Conservation (phyloP, 2,797 vertebrate genomes). For the Epinephelus awoara region DNA sequence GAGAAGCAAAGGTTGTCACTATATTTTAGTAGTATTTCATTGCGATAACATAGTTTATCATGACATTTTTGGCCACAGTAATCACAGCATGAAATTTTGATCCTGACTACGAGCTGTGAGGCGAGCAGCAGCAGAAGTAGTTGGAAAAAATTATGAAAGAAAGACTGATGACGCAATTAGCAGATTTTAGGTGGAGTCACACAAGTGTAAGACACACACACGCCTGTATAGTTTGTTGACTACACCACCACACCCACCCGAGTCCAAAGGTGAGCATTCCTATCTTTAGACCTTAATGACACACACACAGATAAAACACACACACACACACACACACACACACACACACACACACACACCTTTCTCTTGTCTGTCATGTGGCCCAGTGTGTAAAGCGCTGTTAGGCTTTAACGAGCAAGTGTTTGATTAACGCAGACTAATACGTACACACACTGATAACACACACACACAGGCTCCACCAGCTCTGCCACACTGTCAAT, state of each 20-base stretch:
- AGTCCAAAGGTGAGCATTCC: constrained; percentile 57
- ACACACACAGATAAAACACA: not conserved
- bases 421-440: constrained; percentile 20
- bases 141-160: not conserved
- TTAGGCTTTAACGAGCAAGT: constrained; percentile 15
- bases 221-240: constrained; percentile 2
- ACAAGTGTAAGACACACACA: constrained; percentile 20
- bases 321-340: constrained; percentile 11
- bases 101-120: not conserved
- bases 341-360: constrained; percentile 5
- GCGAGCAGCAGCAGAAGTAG: not conserved
- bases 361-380: constrained; percentile 2
- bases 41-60: rapidly evolving
- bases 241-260: constrained; percentile 30
- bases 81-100: not conserved
- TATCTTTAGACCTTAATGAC: constrained; percentile 39
- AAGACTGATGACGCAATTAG: not conserved
- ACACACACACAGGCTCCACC: not conserved
- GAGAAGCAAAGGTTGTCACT: not conserved
- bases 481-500: not conserved
- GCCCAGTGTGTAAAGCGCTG: not conserved
- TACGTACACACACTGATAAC: not conserved
- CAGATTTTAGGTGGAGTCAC: not conserved
- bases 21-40: not conserved
- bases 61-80: not conserved